Conservation (phyloP, 2,797 vertebrate species). For the Enteromius paludinosus region DNA sequence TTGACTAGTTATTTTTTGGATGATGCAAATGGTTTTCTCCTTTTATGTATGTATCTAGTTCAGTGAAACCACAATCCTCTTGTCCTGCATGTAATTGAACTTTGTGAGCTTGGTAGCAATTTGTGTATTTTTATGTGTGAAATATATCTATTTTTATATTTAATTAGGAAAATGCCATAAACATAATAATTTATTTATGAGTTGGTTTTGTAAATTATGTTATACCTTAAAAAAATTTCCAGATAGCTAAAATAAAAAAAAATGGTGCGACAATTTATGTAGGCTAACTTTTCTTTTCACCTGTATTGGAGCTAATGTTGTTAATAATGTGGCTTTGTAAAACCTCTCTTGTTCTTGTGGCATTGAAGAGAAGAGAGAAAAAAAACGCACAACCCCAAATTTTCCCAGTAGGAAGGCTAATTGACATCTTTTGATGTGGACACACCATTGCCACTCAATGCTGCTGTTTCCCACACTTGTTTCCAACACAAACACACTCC, state of each 20-base stretch:
- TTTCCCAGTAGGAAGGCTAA: slow-evolving; percentile 12
- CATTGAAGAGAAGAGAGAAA: neutral
- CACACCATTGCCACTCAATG: neutral
- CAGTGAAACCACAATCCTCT: neutral
- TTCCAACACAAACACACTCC: slow-evolving; percentile 36
- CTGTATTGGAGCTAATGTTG: neutral
- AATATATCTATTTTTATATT: too few species aligned
- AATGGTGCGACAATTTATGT: neutral
- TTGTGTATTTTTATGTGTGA: neutral
- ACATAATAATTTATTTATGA: too few species aligned
- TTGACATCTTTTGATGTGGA: slow-evolving; percentile 48
- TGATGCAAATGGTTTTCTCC: neutral
- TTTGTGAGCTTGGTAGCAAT: neutral
- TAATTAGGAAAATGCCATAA: too few species aligned
- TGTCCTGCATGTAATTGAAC: neutral
- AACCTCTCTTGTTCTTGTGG: neutral
- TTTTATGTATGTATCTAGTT: neutral
- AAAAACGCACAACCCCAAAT: neutral
- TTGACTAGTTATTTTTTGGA: neutral
- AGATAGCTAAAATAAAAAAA: too few species aligned
- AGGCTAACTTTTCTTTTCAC: neutral
- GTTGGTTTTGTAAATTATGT: too few species aligned
- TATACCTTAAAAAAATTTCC: neutral
- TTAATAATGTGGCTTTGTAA: neutral
- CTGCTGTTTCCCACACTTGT: slow-evolving; percentile 38